Percentiles rank a stretch among this genome's conserved stretches.
phyloP scores from a whole-genome alignment of 2,888 invertebrate genomes.

The Cacoxenus indagator region DNA sequence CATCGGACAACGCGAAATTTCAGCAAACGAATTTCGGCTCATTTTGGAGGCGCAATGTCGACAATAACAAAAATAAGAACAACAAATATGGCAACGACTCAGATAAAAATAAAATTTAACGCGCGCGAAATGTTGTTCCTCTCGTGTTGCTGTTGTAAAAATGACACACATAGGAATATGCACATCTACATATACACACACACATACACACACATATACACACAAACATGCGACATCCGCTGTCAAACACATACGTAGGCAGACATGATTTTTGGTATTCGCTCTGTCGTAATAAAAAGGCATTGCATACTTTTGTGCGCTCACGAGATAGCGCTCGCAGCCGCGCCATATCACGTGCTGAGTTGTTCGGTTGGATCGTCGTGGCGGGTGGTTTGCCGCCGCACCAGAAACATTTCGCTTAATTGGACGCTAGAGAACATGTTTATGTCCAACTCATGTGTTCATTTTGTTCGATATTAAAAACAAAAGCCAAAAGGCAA shows the following conservation, averaged over 20 bases:
- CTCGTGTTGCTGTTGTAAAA: slow-evolving; percentile 1
- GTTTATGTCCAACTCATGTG: slow-evolving; percentile 12
- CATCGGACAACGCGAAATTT: background rate
- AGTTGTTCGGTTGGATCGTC: background rate
- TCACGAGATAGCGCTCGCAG: background rate
- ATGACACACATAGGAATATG: slow-evolving; percentile 13
- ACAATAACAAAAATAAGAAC: background rate
- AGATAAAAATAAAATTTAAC: slow-evolving; percentile 11
- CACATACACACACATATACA: background rate
- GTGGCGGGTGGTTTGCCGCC: background rate
- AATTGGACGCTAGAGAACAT: slow-evolving; percentile 60
- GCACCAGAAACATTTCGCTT: slow-evolving; percentile 35
- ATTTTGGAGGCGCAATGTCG: background rate
- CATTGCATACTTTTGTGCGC: slow-evolving; percentile 56
- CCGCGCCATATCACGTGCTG: background rate
- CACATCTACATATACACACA: background rate
- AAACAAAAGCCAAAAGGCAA: background rate
- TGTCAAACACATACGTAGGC: slow-evolving; percentile 63
- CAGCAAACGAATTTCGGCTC: background rate
- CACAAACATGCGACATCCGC: slow-evolving; percentile 44
- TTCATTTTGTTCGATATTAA: slow-evolving; percentile 3
- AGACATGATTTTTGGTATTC: slow-evolving; percentile 61
- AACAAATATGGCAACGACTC: background rate
- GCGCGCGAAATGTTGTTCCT: slow-evolving; percentile 19
- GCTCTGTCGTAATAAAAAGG: slow-evolving; percentile 57